These are phyloP conservation scores for Oligia fasciuncula DNA, from an alignment of 2,888 invertebrate species.

Conservation along the genomic window DNA sequence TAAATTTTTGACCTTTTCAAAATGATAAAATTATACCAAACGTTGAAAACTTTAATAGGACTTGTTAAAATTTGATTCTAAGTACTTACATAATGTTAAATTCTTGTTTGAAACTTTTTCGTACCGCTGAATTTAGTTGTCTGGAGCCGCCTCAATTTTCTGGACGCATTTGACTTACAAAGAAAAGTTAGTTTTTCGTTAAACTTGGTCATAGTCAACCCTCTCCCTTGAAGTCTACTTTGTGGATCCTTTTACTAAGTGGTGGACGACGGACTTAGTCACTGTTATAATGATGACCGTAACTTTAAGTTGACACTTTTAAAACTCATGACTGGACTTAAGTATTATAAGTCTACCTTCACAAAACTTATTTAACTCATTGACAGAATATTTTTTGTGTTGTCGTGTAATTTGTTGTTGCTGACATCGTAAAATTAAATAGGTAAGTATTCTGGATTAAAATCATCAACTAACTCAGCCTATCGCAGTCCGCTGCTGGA, in stretches of 20 bases:
- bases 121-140: constrained; percentile 43
- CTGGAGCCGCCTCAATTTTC: constrained; percentile 42
- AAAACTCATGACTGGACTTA: background rate
- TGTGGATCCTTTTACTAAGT: constrained; percentile 32
- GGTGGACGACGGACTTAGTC: background rate
- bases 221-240: constrained; percentile 27
- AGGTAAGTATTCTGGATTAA: background rate
- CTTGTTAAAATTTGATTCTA: constrained; percentile 55
- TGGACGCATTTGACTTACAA: constrained; percentile 54
- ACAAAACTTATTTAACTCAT: background rate
- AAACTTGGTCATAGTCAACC: constrained; percentile 40
- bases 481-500: background rate
- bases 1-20: constrained; percentile 22
- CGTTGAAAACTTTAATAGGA: constrained; percentile 41
- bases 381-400: background rate
- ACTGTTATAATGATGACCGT: constrained; percentile 4
- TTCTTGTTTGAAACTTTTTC: constrained; percentile 51
- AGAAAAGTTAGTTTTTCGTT: constrained; percentile 55
- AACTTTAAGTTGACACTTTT: constrained; percentile 4
- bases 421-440: background rate
- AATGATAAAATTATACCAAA: constrained; percentile 53
- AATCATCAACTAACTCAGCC: background rate
- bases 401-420: background rate
- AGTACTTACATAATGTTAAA: constrained; percentile 38
- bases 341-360: background rate